Evolutionary conservation across 2,797 vertebrate genomes (phyloP), one percentile per base, ranked within the genome.

Genomic region (Argya squamiceps): DNA sequence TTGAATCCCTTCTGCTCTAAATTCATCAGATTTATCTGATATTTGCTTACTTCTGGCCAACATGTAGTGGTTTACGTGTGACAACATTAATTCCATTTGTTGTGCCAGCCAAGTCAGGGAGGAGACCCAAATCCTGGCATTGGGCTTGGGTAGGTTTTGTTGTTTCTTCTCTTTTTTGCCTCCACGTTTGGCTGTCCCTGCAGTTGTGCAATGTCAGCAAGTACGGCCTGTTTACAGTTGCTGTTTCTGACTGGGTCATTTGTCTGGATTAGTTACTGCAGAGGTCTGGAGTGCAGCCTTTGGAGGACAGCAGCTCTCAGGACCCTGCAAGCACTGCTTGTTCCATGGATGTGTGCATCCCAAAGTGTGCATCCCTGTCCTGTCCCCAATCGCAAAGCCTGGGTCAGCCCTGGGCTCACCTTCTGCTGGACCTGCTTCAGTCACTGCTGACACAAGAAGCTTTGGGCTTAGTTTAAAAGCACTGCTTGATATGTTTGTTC

Each of bases 221-320:
- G 96, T 96, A 69, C 60, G 60, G 83, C 88, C 85, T 71, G 87
- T 96, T 82, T 73, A 52, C 91, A 92, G 95, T 96, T 63, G 79
- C 89, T 91, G 55, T 76, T 84, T 95, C 84, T 89, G 91, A 94
- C 92, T 95, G 56, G 95, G 95, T 97, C 97, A 94, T 98, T 98
- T 97, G 97, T 98, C 97, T 98, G 78, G 90, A 98, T 98, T 97
- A 98, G 97, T 88, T 83, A 60, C 88, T 78, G 81, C 47, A 67
- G 93, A 81, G 55, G 55, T 79, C 79, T 94, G 63, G 64, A 75
- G 87, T 55, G 46, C 65, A 92, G 58, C 81, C 92, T 96, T 92
- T 75, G 89, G 19, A 34, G 73, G 59, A 1, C 23, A 56, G 41
- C 50, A 14, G 74, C 37, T 43, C 39, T 34, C 26, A 21, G 85